Evolutionary conservation across 2,888 invertebrate species (phyloP), one percentile per base, ranked within the genome.

Genomic region (Stramonita haemastoma): DNA sequence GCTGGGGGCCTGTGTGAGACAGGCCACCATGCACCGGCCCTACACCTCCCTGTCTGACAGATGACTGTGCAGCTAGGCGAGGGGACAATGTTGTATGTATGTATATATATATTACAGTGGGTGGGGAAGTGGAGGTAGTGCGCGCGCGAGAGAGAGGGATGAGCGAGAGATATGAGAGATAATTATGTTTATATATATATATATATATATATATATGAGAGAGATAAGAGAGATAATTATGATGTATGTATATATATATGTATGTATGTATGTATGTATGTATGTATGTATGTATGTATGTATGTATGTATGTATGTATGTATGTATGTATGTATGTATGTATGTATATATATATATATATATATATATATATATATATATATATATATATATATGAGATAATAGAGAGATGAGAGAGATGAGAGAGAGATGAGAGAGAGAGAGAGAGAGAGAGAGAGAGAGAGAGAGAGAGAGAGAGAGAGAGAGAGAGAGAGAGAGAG

Each of bases 1-100:
- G 5, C 57, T 88, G 60, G 88, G 88, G 19, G 57, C 83, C 1
- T 17, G 83, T 11, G 83, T 88, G 34, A 56, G 88, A 26, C n/a
- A 83, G 13, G 57, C 88, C 32, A 88, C 88, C 26, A 57, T 88
- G 60, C 88, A 83, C 26, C 60, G 81, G 22, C 85, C 85, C 22
- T 85, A 15, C 60, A 85, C 60, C 32, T 57, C 85, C 32, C 32
- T 60, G 85, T 85, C 85, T 17, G 19, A 29, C 17, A 85, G 85
- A 60, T 85, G 32, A n/a, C n/a, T n/a, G n/a, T n/a, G n/a, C n/a
- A n/a, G 11, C n/a, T 11, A 60, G 19, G 19, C 66, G 11, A 15
- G 66, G 66, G 19, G 66, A 60, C n/a, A 60, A 60, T 19, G 66
- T 60, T 11, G 19, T 60, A 15, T 60, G 66, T 60, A 19, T 60